Evolutionary conservation across 1,140 invertebrate species (phyloP), one percentile per base, ranked within the genome.

Genomic region (Ylistrum balloti): DNA sequence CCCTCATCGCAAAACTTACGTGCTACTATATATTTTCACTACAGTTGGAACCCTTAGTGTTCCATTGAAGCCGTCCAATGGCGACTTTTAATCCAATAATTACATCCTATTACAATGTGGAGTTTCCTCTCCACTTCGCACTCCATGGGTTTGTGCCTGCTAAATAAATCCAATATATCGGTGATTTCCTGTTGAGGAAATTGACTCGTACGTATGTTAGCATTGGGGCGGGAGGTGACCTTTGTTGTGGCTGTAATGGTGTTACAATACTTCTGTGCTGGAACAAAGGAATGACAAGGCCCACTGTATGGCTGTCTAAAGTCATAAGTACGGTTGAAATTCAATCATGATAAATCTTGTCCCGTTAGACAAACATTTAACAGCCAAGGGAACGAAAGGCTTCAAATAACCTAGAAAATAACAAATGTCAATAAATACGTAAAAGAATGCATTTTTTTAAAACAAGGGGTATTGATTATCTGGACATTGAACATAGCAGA

Each of bases 1-100:
- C 56, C 56, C 56, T 74, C 56, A 74, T 74, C 56, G 9, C 56
- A 74, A 28, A 22, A 28, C 56, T 74, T 74, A 74, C 9, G 56
- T 74, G 22, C 28, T 74, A 74, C 56, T 74, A 74, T 74, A 74
- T 74, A 28, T 74, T 74, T 74, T 74, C 56, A 74, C 56, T 74
- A 28, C 20, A 22, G n/a, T 56, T 22, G 56, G 9, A 17, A 28
- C 17, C 56, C 22, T 28, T 17, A 28, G 56, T 74, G 56, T 74
- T 74, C 0, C 5, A 74, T 17, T 28, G 17, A 74, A 74, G 56
- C 56, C 13, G 22, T 74, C 56, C 56, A 74, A n/a, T 74, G 56
- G 56, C 22, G n/a, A 28, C 56, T 74, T 74, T 56, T 74, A 74
- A 74, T 74, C 56, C 56, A 74, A 74, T 74, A 74, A 74, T 28